phyloP scores from a whole-genome alignment of 2,113 vertebrate genomes.

The Carettochelys insculpta region DNA sequence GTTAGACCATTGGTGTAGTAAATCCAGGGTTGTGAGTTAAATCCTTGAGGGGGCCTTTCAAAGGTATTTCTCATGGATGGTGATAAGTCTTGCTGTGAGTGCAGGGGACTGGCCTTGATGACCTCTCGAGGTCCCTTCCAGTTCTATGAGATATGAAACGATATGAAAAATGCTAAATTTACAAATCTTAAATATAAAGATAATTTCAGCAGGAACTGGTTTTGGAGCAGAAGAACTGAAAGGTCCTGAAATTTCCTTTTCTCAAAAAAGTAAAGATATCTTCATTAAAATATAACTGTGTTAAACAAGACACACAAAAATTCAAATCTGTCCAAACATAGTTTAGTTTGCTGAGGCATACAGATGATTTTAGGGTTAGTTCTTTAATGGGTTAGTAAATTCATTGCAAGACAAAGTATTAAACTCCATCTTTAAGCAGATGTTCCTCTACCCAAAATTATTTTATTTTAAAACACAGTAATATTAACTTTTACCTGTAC shows the following conservation, averaged over 20 bases:
- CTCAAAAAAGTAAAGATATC: not conserved
- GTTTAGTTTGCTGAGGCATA: too few species aligned
- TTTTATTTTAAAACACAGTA: not conserved
- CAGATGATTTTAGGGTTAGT: not conserved
- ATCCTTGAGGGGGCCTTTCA: too few species aligned
- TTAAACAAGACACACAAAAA: not conserved
- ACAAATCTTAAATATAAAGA: not conserved
- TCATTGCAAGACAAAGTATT: not conserved
- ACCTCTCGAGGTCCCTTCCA: too few species aligned
- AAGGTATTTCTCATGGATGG: too few species aligned
- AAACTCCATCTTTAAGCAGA: not conserved
- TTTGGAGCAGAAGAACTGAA: not conserved
- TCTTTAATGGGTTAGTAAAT: not conserved
- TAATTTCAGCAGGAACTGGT: not conserved
- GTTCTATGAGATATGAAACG: too few species aligned
- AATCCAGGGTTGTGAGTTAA: too few species aligned
- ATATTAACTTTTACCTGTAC: not conserved
- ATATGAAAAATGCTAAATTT: too few species aligned
- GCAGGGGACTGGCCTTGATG: too few species aligned
- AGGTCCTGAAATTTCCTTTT: not conserved
- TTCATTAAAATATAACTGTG: not conserved
- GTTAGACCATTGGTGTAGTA: too few species aligned
- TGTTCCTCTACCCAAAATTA: not conserved
- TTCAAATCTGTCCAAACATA: not conserved
- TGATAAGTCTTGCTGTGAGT: too few species aligned